phyloP scores from a whole-genome alignment of 2,888 invertebrate genomes.

The Drosophila mettleri region DNA sequence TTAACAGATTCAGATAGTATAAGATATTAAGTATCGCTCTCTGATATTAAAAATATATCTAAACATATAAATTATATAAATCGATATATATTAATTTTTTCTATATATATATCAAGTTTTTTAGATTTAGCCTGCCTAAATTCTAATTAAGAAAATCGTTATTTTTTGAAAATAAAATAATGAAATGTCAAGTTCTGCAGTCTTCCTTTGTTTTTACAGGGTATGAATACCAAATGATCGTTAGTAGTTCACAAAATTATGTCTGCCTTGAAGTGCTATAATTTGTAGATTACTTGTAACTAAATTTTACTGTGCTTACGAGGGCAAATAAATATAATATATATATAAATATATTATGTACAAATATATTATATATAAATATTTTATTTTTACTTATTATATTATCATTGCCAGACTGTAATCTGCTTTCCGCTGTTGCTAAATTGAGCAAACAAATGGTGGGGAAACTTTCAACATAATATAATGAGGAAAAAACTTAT shows the following conservation, averaged over 20 bases:
- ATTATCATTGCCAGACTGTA: slow-evolving; percentile 12
- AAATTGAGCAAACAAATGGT: slow-evolving; percentile 19
- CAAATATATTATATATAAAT: slow-evolving; percentile 1
- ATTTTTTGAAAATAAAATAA: not conserved
- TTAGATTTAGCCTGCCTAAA: too few species aligned
- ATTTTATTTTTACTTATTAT: too few species aligned
- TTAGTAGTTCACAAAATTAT: not conserved
- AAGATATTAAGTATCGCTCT: too few species aligned
- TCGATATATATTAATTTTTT: too few species aligned
- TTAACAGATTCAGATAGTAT: too few species aligned
- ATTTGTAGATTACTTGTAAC: slow-evolving; percentile 25
- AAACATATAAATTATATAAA: too few species aligned
- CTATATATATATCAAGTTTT: too few species aligned
- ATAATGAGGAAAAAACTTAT: not conserved
- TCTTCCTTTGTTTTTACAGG: not conserved
- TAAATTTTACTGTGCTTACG: not conserved
- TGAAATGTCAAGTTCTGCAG: not conserved
- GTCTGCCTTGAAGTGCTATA: slow-evolving; percentile 6
- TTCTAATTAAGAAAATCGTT: not conserved
- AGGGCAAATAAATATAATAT: not conserved
- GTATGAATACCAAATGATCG: too few species aligned
- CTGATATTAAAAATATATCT: too few species aligned
- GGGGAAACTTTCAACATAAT: slow-evolving; percentile 1
- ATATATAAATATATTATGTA: not conserved
- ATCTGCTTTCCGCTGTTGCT: slow-evolving; percentile 10